Percentiles rank a stretch among this genome's conserved stretches.
phyloP scores from a whole-genome alignment of 2,113 vertebrate genomes.

The Casuarius casuarius region DNA sequence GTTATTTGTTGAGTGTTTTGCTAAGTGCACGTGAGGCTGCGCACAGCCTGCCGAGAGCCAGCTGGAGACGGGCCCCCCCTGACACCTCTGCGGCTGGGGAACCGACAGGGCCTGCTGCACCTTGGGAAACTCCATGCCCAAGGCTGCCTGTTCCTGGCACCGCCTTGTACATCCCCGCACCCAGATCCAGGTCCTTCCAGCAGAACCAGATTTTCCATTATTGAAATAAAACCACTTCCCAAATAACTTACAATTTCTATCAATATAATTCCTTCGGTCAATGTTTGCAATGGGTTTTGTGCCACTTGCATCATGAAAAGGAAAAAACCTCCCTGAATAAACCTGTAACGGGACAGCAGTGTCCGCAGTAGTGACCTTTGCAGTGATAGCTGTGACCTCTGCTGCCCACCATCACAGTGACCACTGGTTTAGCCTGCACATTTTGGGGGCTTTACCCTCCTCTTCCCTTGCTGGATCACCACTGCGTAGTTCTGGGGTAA shows the following conservation, averaged over 20 bases:
- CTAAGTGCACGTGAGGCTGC: neutral
- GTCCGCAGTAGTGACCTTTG: accelerated
- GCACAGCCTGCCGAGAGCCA: neutral
- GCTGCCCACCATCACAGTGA: neutral
- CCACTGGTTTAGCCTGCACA: neutral
- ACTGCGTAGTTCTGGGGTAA: neutral
- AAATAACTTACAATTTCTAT: neutral
- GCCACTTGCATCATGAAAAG: neutral
- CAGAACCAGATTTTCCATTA: neutral
- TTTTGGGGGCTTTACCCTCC: neutral
- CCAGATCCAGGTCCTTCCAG: neutral
- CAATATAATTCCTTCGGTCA: neutral
- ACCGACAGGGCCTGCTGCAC: neutral
- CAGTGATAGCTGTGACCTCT: neutral
- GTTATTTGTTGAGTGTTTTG: neutral
- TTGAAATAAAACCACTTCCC: neutral
- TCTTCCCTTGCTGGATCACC: neutral
- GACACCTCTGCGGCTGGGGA: neutral
- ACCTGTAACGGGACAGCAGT: neutral
- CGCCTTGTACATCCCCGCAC: accelerated
- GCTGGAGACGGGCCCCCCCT: neutral
- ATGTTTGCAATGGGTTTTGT: neutral
- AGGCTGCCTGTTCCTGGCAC: neutral
- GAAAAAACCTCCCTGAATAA: neutral
- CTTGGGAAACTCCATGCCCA: neutral